Evolutionary conservation across 1,140 invertebrate species (phyloP).

Genomic region (Limonius californicus): DNA sequence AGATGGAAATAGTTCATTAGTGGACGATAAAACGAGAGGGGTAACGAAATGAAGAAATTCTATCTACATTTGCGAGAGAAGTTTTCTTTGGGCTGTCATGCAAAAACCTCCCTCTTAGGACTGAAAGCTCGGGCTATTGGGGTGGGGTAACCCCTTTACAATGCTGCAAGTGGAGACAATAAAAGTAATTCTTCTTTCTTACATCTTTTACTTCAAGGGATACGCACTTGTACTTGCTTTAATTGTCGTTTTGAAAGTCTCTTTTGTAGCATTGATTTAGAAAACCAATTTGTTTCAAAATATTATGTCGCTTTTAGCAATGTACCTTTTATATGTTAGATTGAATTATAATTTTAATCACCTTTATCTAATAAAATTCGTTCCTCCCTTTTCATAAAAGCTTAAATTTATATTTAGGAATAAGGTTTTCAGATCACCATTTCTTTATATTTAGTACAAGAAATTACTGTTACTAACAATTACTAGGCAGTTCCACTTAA

Average conservation of each 20-base stretch:
- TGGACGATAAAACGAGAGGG: slow-evolving; percentile 18
- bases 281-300: too few relatives aligned
- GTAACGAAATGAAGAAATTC: slow-evolving; percentile 37
- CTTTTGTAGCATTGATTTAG: slow-evolving; percentile 16
- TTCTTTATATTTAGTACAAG: too few relatives aligned
- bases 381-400: too few relatives aligned
- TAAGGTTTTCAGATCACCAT: too few relatives aligned
- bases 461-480: too few relatives aligned
- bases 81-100: slow-evolving; percentile 39
- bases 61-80: slow-evolving; percentile 37
- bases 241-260: slow-evolving; percentile 32
- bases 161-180: slow-evolving; percentile 34
- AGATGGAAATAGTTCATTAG: slow-evolving; percentile 17
- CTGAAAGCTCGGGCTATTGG: slow-evolving; percentile 14
- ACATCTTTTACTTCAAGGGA: slow-evolving; percentile 26
- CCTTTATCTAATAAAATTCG: too few relatives aligned
- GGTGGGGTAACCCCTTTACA: slow-evolving; percentile 33
- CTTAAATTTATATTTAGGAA: too few relatives aligned
- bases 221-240: slow-evolving; percentile 28
- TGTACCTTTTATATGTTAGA: too few relatives aligned
- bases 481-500: too few relatives aligned
- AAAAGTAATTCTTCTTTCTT: slow-evolving; percentile 39
- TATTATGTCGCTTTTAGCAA: too few relatives aligned
- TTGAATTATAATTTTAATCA: too few relatives aligned
- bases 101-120: slow-evolving; percentile 33